phyloP scores from a whole-genome alignment of 2,113 vertebrate species.

The Tretioscincus oriximinensis region DNA sequence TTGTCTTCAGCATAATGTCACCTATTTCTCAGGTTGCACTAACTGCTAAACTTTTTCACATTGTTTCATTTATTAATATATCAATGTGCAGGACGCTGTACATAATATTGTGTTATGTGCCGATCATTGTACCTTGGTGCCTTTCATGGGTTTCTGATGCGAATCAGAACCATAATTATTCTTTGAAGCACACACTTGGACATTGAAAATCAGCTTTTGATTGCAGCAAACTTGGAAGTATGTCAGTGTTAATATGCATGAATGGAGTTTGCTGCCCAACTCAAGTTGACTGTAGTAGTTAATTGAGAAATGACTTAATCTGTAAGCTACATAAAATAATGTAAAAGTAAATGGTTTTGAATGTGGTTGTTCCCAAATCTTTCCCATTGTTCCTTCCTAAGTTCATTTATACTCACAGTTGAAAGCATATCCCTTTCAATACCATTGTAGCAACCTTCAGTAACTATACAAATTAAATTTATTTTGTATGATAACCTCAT shows the following conservation, averaged over 20 bases:
- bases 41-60: too few species aligned
- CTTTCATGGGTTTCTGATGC: background rate
- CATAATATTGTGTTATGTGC: too few species aligned
- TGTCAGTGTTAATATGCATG: too few species aligned
- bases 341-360: background rate
- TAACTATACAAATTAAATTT: slow-evolving; percentile 17
- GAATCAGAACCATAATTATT: background rate
- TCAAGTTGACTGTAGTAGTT: background rate
- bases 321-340: background rate
- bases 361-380: background rate
- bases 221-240: too few species aligned
- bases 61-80: background rate
- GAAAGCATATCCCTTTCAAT: slow-evolving; percentile 1
- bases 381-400: background rate
- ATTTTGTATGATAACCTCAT: background rate
- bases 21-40: background rate
- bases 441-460: background rate
- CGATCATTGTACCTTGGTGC: too few species aligned
- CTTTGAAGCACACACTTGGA: background rate
- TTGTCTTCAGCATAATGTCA: background rate
- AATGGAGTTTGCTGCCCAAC: too few species aligned
- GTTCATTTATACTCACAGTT: background rate
- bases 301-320: background rate
- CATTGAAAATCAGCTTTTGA: too few species aligned
- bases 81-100: too few species aligned